Conservation (phyloP, 2,113 vertebrate species). For the Hystrix cristata region DNA sequence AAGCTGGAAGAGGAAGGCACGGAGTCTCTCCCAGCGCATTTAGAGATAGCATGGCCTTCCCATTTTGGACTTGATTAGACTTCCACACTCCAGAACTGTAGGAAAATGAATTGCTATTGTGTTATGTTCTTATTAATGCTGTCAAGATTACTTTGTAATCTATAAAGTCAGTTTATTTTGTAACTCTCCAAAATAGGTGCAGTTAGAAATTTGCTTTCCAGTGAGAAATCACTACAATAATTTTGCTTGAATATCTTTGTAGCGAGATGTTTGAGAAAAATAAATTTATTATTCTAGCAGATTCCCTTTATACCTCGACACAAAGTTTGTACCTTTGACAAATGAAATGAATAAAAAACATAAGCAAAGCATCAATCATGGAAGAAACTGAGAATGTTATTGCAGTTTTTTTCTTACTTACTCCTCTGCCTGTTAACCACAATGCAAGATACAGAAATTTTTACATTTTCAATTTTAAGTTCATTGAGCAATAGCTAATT, state of each 20-base stretch:
- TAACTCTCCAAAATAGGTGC: neutral
- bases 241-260: neutral
- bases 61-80: neutral
- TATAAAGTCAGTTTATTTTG: neutral
- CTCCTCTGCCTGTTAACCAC: neutral
- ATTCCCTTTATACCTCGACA: neutral
- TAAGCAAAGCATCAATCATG: neutral
- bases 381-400: neutral
- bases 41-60: neutral
- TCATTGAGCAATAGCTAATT: neutral
- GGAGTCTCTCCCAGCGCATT: neutral
- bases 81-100: neutral
- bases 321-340: neutral
- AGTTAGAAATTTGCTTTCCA: neutral
- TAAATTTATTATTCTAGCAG: neutral
- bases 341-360: slow-evolving; percentile 10
- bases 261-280: neutral
- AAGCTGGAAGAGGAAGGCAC: neutral
- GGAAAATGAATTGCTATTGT: neutral
- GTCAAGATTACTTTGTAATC: neutral
- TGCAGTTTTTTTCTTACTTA: neutral
- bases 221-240: neutral
- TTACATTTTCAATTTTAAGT: neutral
- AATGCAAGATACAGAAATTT: neutral
- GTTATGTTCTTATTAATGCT: neutral